Evolutionary conservation across 2,888 invertebrate genomes (phyloP).

Genomic region (Sminthurinus aureus): DNA sequence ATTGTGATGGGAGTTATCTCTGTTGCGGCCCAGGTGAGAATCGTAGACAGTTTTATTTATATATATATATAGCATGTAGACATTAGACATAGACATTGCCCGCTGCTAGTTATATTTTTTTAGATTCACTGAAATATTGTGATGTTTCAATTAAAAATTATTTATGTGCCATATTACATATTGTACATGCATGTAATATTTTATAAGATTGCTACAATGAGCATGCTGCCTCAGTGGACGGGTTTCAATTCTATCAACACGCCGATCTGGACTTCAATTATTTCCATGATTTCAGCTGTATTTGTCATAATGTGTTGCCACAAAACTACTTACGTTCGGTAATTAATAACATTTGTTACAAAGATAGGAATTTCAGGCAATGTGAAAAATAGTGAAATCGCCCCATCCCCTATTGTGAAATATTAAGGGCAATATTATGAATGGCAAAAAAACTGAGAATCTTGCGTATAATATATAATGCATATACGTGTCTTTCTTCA

Average conservation of each 20-base stretch:
- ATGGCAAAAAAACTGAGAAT: too few species aligned
- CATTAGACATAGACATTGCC: too few species aligned
- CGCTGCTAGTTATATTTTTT: too few species aligned
- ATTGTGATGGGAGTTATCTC: neutral
- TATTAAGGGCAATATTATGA: neutral
- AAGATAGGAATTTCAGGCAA: too few species aligned
- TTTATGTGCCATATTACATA: too few species aligned
- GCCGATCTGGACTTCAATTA: conserved; percentile 44
- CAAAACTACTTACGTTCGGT: conserved; percentile 22
- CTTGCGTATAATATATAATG: conserved; percentile 19
- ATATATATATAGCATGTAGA: too few species aligned
- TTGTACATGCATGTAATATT: neutral
- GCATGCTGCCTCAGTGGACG: conserved; percentile 27
- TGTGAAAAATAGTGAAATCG: too few species aligned
- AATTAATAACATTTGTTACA: neutral
- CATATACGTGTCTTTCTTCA: conserved; percentile 24
- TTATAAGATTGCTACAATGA: conserved; percentile 39
- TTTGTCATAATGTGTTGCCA: conserved; percentile 32
- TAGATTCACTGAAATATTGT: too few species aligned
- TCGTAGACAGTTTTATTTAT: neutral
- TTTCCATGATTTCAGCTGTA: conserved; percentile 40
- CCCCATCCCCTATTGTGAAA: too few species aligned
- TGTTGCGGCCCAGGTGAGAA: neutral
- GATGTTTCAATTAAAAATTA: too few species aligned
- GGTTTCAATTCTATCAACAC: neutral